phyloP scores from a whole-genome alignment of 2,797 vertebrate genomes.

The Microcaecilia unicolor region DNA sequence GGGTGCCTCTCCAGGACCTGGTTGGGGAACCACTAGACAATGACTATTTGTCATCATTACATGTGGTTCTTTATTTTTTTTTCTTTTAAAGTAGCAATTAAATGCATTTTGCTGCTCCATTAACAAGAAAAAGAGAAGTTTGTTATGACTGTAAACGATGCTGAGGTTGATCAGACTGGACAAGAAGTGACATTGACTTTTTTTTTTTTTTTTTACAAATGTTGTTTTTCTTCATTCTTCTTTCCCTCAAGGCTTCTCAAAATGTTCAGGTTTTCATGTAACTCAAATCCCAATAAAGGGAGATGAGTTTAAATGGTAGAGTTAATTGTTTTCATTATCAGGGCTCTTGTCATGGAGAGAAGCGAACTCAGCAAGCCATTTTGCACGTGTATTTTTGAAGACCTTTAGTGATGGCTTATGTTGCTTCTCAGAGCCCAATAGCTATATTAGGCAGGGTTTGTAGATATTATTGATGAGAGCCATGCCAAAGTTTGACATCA shows the following conservation, averaged over 20 bases:
- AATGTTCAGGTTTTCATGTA: not conserved
- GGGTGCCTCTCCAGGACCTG: too few relatives aligned
- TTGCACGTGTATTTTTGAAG: conserved; percentile 19
- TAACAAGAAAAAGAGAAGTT: not conserved
- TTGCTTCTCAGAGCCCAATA: conserved; percentile 5
- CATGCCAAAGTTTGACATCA: conserved; percentile 50
- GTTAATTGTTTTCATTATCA: conserved; percentile 20
- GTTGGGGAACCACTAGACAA: too few relatives aligned
- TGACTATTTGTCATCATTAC: too few relatives aligned
- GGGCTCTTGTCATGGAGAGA: conserved; percentile 16
- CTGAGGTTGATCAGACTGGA: not conserved
- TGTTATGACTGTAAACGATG: not conserved
- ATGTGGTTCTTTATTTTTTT: too few relatives aligned
- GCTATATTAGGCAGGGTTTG: conserved; percentile 49
- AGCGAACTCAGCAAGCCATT: conserved; percentile 20
- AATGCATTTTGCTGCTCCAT: too few relatives aligned
- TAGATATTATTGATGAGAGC: conserved; percentile 72
- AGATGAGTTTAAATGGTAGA: not conserved
- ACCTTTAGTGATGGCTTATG: conserved; percentile 40
- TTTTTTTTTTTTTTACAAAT: too few relatives aligned
- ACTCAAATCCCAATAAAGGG: not conserved
- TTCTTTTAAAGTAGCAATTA: too few relatives aligned
- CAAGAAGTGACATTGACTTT: not conserved
- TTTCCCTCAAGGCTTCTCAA: not conserved
- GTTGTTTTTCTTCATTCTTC: not conserved